Percentiles rank a stretch among this genome's conserved stretches.
Evolutionary conservation across 2,113 vertebrate genomes (phyloP).

Genomic region (Python bivittatus): DNA sequence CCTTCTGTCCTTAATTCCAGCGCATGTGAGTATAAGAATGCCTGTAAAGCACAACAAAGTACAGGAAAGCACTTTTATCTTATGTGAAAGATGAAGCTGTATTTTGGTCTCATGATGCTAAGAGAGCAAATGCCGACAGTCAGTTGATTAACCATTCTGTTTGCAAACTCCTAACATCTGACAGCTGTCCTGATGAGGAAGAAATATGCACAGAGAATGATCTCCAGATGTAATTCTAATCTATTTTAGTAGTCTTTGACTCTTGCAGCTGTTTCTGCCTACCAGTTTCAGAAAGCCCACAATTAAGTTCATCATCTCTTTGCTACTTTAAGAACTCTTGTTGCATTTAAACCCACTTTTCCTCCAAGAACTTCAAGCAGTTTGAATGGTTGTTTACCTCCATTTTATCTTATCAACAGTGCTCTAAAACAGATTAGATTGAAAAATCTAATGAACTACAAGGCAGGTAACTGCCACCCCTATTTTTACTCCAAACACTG

Average conservation of each 20-base stretch:
- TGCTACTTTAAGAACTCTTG: neutral
- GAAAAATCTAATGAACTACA: neutral
- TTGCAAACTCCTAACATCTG: neutral
- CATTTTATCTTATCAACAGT: neutral
- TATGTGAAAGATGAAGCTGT: neutral
- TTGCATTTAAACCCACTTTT: neutral
- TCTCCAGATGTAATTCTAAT: neutral
- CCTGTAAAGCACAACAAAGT: neutral
- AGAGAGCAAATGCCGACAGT: neutral
- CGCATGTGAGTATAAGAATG: neutral
- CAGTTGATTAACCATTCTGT: neutral
- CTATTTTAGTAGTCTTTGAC: neutral
- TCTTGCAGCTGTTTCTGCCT: neutral
- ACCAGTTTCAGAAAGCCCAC: neutral
- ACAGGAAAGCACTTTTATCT: neutral
- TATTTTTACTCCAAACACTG: neutral
- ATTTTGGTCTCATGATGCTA: neutral
- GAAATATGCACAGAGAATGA: neutral
- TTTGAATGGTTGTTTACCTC: neutral
- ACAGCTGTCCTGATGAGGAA: neutral
- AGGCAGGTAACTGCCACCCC: neutral
- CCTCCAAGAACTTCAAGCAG: neutral
- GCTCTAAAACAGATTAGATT: neutral
- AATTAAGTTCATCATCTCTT: neutral
- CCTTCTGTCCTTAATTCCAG: neutral